These are phyloP conservation scores for Callithrix jacchus DNA, from an alignment of 2,113 vertebrate genomes.

Conservation along the genomic window DNA sequence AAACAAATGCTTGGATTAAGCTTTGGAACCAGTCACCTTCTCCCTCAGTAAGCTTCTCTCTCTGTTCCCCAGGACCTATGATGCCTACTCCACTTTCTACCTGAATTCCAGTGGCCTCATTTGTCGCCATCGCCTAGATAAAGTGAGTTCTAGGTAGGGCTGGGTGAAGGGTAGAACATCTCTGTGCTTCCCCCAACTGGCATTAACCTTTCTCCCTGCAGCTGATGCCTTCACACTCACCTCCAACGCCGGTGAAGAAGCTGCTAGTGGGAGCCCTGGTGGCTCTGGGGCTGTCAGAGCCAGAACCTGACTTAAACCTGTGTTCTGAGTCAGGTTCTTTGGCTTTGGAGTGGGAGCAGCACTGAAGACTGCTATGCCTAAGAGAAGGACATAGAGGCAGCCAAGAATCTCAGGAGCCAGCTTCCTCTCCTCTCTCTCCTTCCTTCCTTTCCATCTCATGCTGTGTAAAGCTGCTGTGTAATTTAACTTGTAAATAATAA, in stretches of 20 bases:
- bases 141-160: slow-evolving; percentile 80
- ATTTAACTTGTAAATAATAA: slow-evolving; percentile 83
- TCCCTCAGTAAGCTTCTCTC: background rate
- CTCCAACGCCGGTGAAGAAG: slow-evolving; percentile 84
- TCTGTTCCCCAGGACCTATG: slow-evolving; percentile 88
- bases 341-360: background rate
- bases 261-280: slow-evolving; percentile 87
- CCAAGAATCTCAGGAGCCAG: background rate
- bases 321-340: slow-evolving; percentile 42
- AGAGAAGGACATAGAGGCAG: background rate
- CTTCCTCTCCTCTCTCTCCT: background rate
- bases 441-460: slow-evolving; percentile 41
- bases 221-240: slow-evolving; percentile 89
- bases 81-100: slow-evolving; percentile 94
- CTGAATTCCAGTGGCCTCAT: slow-evolving; percentile 90
- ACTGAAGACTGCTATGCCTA: slow-evolving; percentile 60
- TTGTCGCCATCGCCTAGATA: slow-evolving; percentile 90
- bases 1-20: background rate
- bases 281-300: slow-evolving; percentile 87
- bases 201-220: slow-evolving; percentile 65
- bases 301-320: slow-evolving; percentile 84
- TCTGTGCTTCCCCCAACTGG: background rate
- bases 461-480: slow-evolving; percentile 77
- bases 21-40: background rate
- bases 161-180: background rate